Percentiles rank a stretch among this genome's conserved stretches.
phyloP scores from a whole-genome alignment of 2,113 vertebrate species.

The Labrus mixtus region DNA sequence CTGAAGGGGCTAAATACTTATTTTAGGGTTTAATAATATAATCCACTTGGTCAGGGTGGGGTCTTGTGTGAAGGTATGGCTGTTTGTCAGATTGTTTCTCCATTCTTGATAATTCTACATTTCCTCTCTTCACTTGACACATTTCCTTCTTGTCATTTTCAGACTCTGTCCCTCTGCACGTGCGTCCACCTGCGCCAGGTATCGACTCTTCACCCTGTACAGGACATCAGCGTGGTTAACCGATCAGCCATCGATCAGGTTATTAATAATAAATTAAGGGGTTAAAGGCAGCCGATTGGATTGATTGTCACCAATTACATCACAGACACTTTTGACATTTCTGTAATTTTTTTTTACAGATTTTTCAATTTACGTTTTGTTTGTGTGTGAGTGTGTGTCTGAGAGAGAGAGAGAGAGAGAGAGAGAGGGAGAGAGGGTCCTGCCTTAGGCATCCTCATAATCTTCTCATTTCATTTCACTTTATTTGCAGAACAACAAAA shows the following conservation, averaged over 20 bases:
- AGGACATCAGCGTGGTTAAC: slow-evolving; percentile 67
- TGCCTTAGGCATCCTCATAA: slow-evolving; percentile 39
- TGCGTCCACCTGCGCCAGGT: slow-evolving; percentile 29
- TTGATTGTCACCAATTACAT: slow-evolving; percentile 65
- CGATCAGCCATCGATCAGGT: slow-evolving; percentile 67
- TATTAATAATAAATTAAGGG: slow-evolving; percentile 75
- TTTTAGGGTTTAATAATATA: neutral
- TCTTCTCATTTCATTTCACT: slow-evolving; percentile 35
- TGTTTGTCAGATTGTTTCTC: no score
- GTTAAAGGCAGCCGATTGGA: slow-evolving; percentile 26
- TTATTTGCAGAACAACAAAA: slow-evolving; percentile 36
- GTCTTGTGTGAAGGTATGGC: no score
- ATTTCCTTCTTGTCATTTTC: no score
- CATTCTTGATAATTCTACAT: no score
- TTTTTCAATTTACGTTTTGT: neutral
- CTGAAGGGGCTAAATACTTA: neutral
- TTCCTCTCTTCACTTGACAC: no score
- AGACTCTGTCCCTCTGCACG: no score
- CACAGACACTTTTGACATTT: slow-evolving; percentile 24
- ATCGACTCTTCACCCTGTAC: neutral
- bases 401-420: neutral
- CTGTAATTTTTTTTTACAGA: neutral
- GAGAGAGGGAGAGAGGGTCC: neutral
- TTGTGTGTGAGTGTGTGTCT: neutral
- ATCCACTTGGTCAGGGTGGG: neutral